phyloP scores from a whole-genome alignment of 2,797 vertebrate genomes.

The Danio choprae region DNA sequence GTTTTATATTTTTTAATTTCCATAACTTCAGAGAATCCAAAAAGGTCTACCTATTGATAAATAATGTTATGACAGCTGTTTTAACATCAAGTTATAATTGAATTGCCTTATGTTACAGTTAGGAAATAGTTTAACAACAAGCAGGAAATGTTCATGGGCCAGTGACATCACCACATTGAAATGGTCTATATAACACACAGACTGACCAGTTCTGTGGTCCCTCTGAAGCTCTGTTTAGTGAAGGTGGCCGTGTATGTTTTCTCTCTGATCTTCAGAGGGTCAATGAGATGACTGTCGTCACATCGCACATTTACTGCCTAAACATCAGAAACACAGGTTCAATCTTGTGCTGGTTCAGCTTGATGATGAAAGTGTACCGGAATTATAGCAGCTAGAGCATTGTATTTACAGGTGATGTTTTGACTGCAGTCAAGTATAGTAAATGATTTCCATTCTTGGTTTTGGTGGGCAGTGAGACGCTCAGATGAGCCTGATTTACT shows the following conservation, averaged over 20 bases:
- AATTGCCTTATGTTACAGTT: too few relatives aligned
- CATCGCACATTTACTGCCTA: constrained; percentile 74
- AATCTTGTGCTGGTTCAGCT: not conserved
- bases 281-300: constrained; percentile 65
- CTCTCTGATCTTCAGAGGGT: constrained; percentile 78
- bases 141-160: too few relatives aligned
- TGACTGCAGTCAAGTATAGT: constrained; percentile 80
- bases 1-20: too few relatives aligned
- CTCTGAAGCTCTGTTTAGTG: constrained; percentile 76
- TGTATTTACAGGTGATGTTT: constrained; percentile 65
- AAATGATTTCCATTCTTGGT: constrained; percentile 78
- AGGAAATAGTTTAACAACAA: too few relatives aligned
- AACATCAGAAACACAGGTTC: not conserved
- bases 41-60: too few relatives aligned
- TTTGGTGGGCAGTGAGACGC: constrained; percentile 74
- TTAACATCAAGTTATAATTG: too few relatives aligned
- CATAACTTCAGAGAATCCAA: too few relatives aligned
- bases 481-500: constrained; percentile 73
- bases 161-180: too few relatives aligned
- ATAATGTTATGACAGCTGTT: too few relatives aligned
- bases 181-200: constrained; percentile 3
- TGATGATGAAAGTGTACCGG: not conserved
- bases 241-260: constrained; percentile 72
- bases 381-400: not conserved
- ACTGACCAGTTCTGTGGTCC: constrained; percentile 78